These are phyloP conservation scores for Battus philenor DNA, from an alignment of 1,140 invertebrate genomes.

Conservation along the genomic window DNA sequence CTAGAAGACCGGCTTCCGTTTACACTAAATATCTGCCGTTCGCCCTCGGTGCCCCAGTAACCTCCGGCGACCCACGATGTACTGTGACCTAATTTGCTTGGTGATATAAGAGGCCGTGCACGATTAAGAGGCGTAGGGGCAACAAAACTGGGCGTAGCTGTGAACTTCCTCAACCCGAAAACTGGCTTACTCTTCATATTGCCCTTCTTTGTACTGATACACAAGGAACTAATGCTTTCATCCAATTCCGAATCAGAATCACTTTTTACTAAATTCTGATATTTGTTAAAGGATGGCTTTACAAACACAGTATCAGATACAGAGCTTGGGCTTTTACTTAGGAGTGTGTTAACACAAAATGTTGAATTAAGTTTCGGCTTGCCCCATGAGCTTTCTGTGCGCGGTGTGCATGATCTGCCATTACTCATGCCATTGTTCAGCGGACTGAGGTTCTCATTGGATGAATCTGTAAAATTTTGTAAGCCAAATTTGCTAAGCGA, in stretches of 20 bases:
- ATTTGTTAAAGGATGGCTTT: conserved; percentile 62
- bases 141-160: conserved; percentile 62
- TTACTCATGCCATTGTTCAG: conserved; percentile 43
- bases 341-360: conserved; percentile 52
- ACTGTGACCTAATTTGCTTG: conserved; percentile 65
- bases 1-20: conserved; percentile 71
- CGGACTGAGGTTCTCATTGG: conserved; percentile 45
- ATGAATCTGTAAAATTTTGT: conserved; percentile 57
- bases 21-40: conserved; percentile 50
- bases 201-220: conserved; percentile 57
- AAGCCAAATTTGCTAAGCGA: conserved; percentile 65
- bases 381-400: conserved; percentile 47
- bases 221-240: conserved; percentile 67
- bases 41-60: conserved; percentile 69
- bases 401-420: conserved; percentile 54
- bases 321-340: conserved; percentile 41
- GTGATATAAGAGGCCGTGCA: conserved; percentile 61
- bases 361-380: conserved; percentile 61
- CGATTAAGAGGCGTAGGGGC: conserved; percentile 47
- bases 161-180: conserved; percentile 65
- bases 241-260: conserved; percentile 70
- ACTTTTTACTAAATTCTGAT: conserved; percentile 54
- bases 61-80: conserved; percentile 74
- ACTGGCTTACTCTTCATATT: conserved; percentile 46
- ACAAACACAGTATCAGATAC: conserved; percentile 50